Percentiles rank a stretch among this genome's conserved stretches.
These are phyloP conservation scores for Sycophaga agraensis DNA, from an alignment of 1,140 invertebrate species.

Conservation along the genomic window DNA sequence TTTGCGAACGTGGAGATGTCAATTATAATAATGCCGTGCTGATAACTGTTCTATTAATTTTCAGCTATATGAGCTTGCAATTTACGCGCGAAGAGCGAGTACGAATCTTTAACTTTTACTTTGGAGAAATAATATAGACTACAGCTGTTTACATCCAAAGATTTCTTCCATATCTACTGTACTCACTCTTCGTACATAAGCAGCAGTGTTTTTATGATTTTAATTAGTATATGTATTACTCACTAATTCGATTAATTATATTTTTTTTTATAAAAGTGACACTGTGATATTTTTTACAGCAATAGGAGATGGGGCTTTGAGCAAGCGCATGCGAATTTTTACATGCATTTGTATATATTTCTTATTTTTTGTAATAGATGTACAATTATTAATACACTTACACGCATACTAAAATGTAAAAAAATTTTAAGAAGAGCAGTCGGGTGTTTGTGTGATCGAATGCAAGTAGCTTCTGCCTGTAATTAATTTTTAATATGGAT, in stretches of 20 bases:
- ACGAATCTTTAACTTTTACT: background rate
- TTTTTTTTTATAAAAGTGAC: slow-evolving; percentile 40
- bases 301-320: slow-evolving; percentile 56
- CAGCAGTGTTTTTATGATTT: slow-evolving; percentile 45
- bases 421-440: background rate
- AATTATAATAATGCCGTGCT: slow-evolving; percentile 23
- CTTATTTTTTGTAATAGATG: slow-evolving; percentile 43
- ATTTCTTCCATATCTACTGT: background rate
- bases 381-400: slow-evolving; percentile 33
- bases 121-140: background rate
- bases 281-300: slow-evolving; percentile 57
- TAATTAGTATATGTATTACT: slow-evolving; percentile 45
- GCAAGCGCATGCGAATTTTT: slow-evolving; percentile 48
- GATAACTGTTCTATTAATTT: slow-evolving; percentile 39
- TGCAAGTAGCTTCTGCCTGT: too few relatives aligned
- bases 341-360: slow-evolving; percentile 44
- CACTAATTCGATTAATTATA: slow-evolving; percentile 56
- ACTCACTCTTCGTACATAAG: slow-evolving; percentile 37
- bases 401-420: slow-evolving; percentile 29
- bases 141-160: too few relatives aligned
- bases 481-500: too few relatives aligned
- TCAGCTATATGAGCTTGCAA: slow-evolving; percentile 36
- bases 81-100: slow-evolving; percentile 6
- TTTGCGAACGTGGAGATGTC: slow-evolving; percentile 34
- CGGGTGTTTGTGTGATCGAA: slow-evolving; percentile 6